Percentiles rank a stretch among this genome's conserved stretches.
These are phyloP conservation scores for Lithobius niger DNA, from an alignment of 1,140 invertebrate species.

Conservation along the genomic window DNA sequence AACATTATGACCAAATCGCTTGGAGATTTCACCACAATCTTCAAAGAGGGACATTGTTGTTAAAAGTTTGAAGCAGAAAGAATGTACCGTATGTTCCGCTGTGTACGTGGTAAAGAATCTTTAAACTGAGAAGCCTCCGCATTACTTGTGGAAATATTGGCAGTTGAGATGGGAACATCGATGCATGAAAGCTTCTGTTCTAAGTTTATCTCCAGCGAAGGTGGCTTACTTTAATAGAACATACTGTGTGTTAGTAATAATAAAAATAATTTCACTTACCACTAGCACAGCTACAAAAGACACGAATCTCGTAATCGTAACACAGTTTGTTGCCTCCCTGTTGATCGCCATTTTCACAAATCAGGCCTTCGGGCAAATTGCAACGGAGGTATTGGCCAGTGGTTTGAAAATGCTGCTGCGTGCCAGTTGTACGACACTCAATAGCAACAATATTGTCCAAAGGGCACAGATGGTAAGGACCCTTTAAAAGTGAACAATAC, in stretches of 20 bases:
- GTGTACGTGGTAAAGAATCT: no score
- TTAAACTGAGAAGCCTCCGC: no score
- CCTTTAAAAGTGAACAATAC: not conserved
- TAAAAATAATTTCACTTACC: slow-evolving; percentile 19
- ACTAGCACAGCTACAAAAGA: slow-evolving; percentile 53
- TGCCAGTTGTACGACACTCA: slow-evolving; percentile 50
- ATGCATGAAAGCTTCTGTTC: no score
- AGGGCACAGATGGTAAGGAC: slow-evolving; percentile 1
- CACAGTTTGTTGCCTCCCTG: slow-evolving; percentile 21
- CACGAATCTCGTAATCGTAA: slow-evolving; percentile 54
- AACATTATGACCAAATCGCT: no score
- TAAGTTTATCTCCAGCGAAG: no score
- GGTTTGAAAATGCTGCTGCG: slow-evolving; percentile 45
- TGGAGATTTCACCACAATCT: not conserved
- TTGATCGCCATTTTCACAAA: slow-evolving; percentile 38
- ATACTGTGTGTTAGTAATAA: not conserved
- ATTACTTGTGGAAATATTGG: no score
- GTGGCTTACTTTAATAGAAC: no score
- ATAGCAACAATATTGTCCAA: slow-evolving; percentile 49
- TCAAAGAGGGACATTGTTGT: not conserved
- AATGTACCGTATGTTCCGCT: no score
- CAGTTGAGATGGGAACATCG: no score
- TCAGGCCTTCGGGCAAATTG: slow-evolving; percentile 50
- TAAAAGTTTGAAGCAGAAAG: not conserved
- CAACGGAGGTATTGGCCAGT: slow-evolving; percentile 59